Percentiles rank a stretch among this genome's conserved stretches.
phyloP scores from a whole-genome alignment of 1,140 invertebrate genomes.

The Drosophila littoralis region DNA sequence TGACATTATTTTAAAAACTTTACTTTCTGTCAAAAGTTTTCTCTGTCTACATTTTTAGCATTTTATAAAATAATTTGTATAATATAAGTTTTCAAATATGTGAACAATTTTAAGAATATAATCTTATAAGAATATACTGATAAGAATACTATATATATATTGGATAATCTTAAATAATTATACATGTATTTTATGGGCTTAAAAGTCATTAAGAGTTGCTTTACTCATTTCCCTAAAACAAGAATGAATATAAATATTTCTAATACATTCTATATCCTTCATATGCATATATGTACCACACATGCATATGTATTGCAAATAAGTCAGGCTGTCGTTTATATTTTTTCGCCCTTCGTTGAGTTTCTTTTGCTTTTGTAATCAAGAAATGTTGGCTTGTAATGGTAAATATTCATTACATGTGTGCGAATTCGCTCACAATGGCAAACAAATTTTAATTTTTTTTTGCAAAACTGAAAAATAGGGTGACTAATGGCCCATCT shows the following conservation, averaged over 20 bases:
- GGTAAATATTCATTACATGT: conserved; percentile 79
- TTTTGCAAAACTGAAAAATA: conserved; percentile 66
- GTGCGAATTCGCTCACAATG: conserved; percentile 52
- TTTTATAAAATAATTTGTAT: too few species aligned
- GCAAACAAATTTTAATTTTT: conserved; percentile 77
- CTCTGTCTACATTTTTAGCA: too few species aligned
- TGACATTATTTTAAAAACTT: too few species aligned
- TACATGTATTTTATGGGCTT: too few species aligned
- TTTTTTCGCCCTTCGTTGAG: conserved; percentile 14
- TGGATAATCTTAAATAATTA: too few species aligned
- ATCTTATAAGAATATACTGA: too few species aligned
- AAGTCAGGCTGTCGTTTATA: conserved; percentile 7
- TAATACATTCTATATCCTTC: background rate
- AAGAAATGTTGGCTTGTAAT: conserved; percentile 42
- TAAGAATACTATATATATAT: too few species aligned
- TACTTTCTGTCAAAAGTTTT: too few species aligned
- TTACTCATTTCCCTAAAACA: too few species aligned
- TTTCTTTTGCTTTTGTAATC: conserved; percentile 44
- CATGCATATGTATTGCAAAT: conserved; percentile 6
- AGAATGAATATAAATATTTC: background rate
- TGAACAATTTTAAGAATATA: too few species aligned
- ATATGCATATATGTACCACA: background rate
- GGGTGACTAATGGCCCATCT: conserved; percentile 56
- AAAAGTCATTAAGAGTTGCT: too few species aligned
- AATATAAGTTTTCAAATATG: too few species aligned